Percentiles rank a stretch among this genome's conserved stretches.
Conservation (phyloP, 2,113 vertebrate species). For the Alligator mississippiensis region DNA sequence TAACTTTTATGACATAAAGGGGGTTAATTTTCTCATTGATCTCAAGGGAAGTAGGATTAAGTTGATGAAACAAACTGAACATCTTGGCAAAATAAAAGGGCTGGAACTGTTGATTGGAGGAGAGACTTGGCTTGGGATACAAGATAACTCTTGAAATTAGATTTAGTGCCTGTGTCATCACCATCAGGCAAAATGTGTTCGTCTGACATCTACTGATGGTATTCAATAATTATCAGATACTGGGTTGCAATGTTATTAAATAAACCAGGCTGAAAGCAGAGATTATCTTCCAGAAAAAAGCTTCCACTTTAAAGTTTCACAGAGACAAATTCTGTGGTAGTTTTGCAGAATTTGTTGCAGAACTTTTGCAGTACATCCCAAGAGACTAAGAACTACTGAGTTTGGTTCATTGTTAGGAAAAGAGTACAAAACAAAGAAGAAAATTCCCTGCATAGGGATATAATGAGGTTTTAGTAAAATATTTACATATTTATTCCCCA, state of each 20-base stretch:
- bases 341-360: background rate
- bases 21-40: background rate
- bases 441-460: background rate
- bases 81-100: background rate
- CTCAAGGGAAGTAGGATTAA: background rate
- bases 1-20: background rate
- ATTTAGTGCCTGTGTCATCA: background rate
- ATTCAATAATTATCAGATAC: background rate
- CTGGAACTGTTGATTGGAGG: background rate
- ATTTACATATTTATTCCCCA: background rate
- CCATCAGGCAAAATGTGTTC: background rate
- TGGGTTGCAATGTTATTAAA: background rate
- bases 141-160: background rate
- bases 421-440: background rate
- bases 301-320: background rate
- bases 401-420: background rate
- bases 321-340: background rate
- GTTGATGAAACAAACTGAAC: background rate
- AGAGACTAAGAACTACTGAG: background rate
- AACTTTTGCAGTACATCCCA: background rate
- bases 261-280: background rate
- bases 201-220: background rate
- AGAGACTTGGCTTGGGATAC: background rate
- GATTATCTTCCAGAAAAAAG: background rate
- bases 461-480: background rate